Base-by-base conservation (phyloP, 2,113 vertebrate genomes). In the Candoia aspera region DNA sequence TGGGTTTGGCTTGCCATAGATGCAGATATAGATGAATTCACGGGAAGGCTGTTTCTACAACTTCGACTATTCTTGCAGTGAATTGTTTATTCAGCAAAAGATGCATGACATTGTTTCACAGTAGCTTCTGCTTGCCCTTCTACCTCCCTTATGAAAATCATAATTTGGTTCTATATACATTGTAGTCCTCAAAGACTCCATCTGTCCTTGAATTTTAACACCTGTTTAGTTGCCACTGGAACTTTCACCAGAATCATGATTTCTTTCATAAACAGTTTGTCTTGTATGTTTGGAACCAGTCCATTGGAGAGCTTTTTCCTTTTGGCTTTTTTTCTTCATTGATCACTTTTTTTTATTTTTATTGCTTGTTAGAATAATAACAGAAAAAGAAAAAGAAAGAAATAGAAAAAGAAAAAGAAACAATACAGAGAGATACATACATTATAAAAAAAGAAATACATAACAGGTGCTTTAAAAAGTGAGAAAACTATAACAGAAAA, bases 81-180 rank as follows among this genome's bases (percentile, higher is more conserved):
- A 49, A 68, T 21, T 84, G 23, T 8, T 33, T 87, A 42, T 60
- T 54, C 58, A 93, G 54, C 60, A 90, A 12, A 79, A 90, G 54
- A 13, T 9, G 17, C 54, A 54, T 42, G 90, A 19, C 37, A 79
- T 55, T 57, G 89, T 42, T 64, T 58, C 83, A 89, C 4, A 84
- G 15, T n/a, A 91, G 29, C 37, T 55, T 46, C n/a, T 73, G 21
- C 60, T 54, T 87, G 6, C 59, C 92, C 54, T 33, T 93, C 33
- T 21, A 89, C 2, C 85, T 93, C 83, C 86, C 84, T 58, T 21
- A 42, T 33, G 0, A 57, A 26, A 92, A 55, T 33, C 90, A 59
- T 89, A 94, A 91, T 90, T 85, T 1, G 24, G 3, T 89, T 92
- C 90, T 92, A 93, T 90, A 23, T 73, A 49, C n/a, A 55, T 87